Conservation (phyloP, 1,140 invertebrate genomes). For the Trachymyrmex cornetzi region DNA sequence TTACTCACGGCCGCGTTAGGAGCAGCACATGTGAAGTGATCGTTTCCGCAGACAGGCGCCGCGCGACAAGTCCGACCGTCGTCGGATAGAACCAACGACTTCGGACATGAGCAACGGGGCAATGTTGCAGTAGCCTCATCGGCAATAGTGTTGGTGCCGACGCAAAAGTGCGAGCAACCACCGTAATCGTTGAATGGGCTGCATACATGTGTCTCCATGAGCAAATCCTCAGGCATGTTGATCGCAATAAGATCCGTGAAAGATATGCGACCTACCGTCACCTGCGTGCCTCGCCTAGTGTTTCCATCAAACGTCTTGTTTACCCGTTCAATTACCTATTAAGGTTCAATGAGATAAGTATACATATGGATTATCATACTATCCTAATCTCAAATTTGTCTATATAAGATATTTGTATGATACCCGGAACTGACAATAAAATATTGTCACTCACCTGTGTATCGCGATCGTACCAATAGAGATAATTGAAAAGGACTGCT, state of each 20-base stretch:
- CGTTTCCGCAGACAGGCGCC: slow-evolving; percentile 91
- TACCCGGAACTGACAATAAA: neutral
- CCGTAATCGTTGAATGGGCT: slow-evolving; percentile 85
- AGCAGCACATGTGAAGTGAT: slow-evolving; percentile 92
- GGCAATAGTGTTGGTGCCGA: slow-evolving; percentile 81
- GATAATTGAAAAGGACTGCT: slow-evolving; percentile 89
- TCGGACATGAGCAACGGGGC: slow-evolving; percentile 92
- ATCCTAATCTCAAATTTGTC: neutral
- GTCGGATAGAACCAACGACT: slow-evolving; percentile 90
- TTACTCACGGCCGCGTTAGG: slow-evolving; percentile 84
- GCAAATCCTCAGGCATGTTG: slow-evolving; percentile 79
- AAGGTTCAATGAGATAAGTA: neutral
- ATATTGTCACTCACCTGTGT: slow-evolving; percentile 19
- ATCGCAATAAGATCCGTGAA: slow-evolving; percentile 89
- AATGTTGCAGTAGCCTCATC: slow-evolving; percentile 29
- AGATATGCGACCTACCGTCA: slow-evolving; percentile 84
- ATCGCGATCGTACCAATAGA: slow-evolving; percentile 95
- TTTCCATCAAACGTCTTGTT: slow-evolving; percentile 88
- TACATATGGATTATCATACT: neutral
- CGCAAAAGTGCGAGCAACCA: slow-evolving; percentile 92
- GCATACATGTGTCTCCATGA: slow-evolving; percentile 83
- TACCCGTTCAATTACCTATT: slow-evolving; percentile 88
- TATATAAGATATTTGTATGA: neutral
- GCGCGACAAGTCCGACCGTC: slow-evolving; percentile 90
- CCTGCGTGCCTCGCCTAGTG: slow-evolving; percentile 84